These are phyloP conservation scores for Podarcis lilfordi DNA, from an alignment of 2,797 vertebrate genomes.

Conservation along the genomic window DNA sequence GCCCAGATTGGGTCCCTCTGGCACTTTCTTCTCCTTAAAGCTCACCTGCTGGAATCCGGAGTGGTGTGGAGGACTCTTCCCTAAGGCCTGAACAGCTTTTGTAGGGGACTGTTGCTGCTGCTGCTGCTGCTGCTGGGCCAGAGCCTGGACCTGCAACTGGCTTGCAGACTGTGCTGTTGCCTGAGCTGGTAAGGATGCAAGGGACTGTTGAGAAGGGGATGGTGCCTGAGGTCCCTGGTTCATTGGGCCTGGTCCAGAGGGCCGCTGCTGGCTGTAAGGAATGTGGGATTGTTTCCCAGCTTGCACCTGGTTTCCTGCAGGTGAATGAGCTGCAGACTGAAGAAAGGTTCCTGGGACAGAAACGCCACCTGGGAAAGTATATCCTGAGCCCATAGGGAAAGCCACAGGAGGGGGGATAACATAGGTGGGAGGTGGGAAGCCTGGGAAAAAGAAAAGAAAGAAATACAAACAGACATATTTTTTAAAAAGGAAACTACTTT, in stretches of 20 bases:
- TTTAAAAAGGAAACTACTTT: not conserved
- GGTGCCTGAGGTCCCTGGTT: slow-evolving; percentile 83
- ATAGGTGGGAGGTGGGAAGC: slow-evolving; percentile 93
- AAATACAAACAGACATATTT: accelerated
- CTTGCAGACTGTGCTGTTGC: slow-evolving; percentile 82
- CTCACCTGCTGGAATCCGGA: slow-evolving; percentile 92
- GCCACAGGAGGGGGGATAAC: slow-evolving; percentile 94
- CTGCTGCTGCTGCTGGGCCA: slow-evolving; percentile 88
- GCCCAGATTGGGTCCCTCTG: not conserved
- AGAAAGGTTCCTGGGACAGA: slow-evolving; percentile 92
- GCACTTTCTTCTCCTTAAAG: not conserved
- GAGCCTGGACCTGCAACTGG: slow-evolving; percentile 86
- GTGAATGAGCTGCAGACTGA: slow-evolving; percentile 87
- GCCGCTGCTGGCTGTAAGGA: slow-evolving; percentile 98
- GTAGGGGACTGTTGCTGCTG: slow-evolving; percentile 93
- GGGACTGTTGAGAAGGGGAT: slow-evolving; percentile 85
- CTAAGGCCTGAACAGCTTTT: slow-evolving; percentile 86
- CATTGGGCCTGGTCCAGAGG: slow-evolving; percentile 88
- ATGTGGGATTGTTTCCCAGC: slow-evolving; percentile 96
- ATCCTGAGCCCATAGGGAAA: slow-evolving; percentile 94
- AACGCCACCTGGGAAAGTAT: slow-evolving; percentile 92
- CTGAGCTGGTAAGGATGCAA: slow-evolving; percentile 82
- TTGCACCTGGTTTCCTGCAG: slow-evolving; percentile 88
- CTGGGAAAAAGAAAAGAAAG: slow-evolving; percentile 75
- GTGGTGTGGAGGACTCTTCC: slow-evolving; percentile 93